Percentiles rank a stretch among this genome's conserved stretches.
phyloP scores from a whole-genome alignment of 2,888 invertebrate genomes.

The Cerastis rubricosa region DNA sequence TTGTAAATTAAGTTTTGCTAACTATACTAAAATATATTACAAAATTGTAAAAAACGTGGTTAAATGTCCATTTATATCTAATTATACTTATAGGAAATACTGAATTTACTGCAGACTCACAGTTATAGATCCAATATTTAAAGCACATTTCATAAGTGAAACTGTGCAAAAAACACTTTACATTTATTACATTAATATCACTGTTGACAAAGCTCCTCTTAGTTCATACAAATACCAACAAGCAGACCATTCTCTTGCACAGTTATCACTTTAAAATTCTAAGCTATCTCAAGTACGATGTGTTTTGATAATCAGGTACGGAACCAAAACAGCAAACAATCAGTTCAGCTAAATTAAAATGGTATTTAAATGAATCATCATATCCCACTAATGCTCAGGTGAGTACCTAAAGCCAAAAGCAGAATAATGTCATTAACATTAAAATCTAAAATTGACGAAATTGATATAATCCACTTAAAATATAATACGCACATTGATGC shows the following conservation, averaged over 20 bases:
- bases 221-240: slow-evolving; percentile 75
- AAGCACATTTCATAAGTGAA: slow-evolving; percentile 84
- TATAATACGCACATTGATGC: slow-evolving; percentile 76
- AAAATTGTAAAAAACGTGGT: slow-evolving; percentile 86
- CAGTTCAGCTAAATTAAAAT: slow-evolving; percentile 57
- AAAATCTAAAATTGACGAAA: slow-evolving; percentile 91
- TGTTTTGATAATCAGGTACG: slow-evolving; percentile 68
- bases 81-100: slow-evolving; percentile 87
- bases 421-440: slow-evolving; percentile 81
- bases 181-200: slow-evolving; percentile 84
- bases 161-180: slow-evolving; percentile 85
- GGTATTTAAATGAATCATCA: slow-evolving; percentile 57
- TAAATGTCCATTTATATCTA: slow-evolving; percentile 84
- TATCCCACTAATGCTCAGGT: slow-evolving; percentile 64
- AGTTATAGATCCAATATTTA: slow-evolving; percentile 78
- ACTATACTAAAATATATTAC: slow-evolving; percentile 87
- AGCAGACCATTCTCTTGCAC: slow-evolving; percentile 83
- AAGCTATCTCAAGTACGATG: slow-evolving; percentile 70
- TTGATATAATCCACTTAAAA: slow-evolving; percentile 90
- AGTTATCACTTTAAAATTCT: slow-evolving; percentile 83
- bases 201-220: slow-evolving; percentile 84
- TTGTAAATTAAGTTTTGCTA: slow-evolving; percentile 85
- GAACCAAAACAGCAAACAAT: slow-evolving; percentile 68
- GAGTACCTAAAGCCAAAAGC: slow-evolving; percentile 79
- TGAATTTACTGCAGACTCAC: slow-evolving; percentile 84